These are phyloP conservation scores for Vandiemenella viatica DNA, from an alignment of 2,888 invertebrate species.

Conservation along the genomic window DNA sequence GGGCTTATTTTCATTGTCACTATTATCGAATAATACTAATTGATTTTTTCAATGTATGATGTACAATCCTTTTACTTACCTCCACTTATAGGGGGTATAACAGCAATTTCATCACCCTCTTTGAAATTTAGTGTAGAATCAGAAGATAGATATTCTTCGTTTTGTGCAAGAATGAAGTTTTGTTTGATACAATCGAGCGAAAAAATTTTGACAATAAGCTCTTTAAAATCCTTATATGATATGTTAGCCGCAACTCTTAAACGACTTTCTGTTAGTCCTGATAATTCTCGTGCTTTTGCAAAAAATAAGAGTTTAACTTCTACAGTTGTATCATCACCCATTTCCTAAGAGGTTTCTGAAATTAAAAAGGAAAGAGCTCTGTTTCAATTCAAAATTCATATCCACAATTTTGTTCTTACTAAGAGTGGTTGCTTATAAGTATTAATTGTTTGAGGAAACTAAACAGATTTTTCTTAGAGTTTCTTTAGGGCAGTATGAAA, in stretches of 20 bases:
- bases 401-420: too few species aligned
- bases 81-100: slow-evolving; percentile 90
- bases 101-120: slow-evolving; percentile 67
- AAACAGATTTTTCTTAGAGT: too few species aligned
- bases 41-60: too few species aligned
- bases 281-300: slow-evolving; percentile 75
- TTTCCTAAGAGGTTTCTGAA: too few species aligned
- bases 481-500: too few species aligned
- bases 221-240: slow-evolving; percentile 41
- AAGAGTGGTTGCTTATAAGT: too few species aligned
- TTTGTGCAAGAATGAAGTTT: slow-evolving; percentile 63
- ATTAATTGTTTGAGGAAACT: too few species aligned
- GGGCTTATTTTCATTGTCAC: too few species aligned
- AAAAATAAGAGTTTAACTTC: slow-evolving; percentile 66
- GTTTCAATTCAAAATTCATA: too few species aligned
- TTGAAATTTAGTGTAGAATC: slow-evolving; percentile 39
- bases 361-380: too few species aligned
- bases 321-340: slow-evolving; percentile 1
- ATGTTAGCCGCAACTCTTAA: slow-evolving; percentile 37
- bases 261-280: slow-evolving; percentile 42
- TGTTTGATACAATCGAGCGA: slow-evolving; percentile 50
- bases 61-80: slow-evolving; percentile 36
- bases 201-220: slow-evolving; percentile 42
- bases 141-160: slow-evolving; percentile 59
- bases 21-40: too few species aligned